Percentiles rank a stretch among this genome's conserved stretches.
These are phyloP conservation scores for Gymnocheta viridis DNA, from an alignment of 2,888 invertebrate genomes.

Conservation along the genomic window DNA sequence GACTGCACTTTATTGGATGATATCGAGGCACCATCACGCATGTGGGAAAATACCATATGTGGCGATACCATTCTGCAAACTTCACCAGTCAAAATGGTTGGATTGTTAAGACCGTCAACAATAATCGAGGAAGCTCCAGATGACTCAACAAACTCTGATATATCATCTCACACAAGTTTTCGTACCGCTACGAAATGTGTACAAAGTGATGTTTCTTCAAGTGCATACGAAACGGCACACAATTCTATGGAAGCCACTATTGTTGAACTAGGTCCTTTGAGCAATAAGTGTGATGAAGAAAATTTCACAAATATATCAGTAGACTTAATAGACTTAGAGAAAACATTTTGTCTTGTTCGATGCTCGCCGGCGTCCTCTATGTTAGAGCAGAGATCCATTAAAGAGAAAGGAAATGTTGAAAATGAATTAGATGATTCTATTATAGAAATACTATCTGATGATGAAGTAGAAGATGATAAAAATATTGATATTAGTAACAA, in stretches of 20 bases:
- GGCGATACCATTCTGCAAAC: conserved; percentile 73
- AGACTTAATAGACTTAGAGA: conserved; percentile 74
- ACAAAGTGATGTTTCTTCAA: conserved; percentile 70
- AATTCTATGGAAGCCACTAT: conserved; percentile 70
- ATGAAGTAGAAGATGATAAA: conserved; percentile 50
- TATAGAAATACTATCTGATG: conserved; percentile 74
- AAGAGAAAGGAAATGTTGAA: conserved; percentile 4
- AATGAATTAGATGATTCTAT: conserved; percentile 71
- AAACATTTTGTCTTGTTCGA: conserved; percentile 59
- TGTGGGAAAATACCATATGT: conserved; percentile 79
- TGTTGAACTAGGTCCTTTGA: background rate
- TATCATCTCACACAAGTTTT: conserved; percentile 74
- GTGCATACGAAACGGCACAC: conserved; percentile 79
- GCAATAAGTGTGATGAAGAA: background rate
- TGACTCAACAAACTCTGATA: conserved; percentile 69
- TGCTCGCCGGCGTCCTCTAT: conserved; percentile 24
- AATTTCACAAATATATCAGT: conserved; percentile 56
- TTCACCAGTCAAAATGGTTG: conserved; percentile 81
- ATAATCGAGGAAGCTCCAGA: conserved; percentile 79
- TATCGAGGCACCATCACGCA: conserved; percentile 79
- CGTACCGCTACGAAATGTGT: conserved; percentile 73
- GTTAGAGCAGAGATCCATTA: background rate
- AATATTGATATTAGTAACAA: background rate
- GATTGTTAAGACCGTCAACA: conserved; percentile 80
- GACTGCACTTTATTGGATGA: conserved; percentile 78